These are phyloP conservation scores for Gryllus longicercus DNA, from an alignment of 2,888 invertebrate species.

Conservation along the genomic window DNA sequence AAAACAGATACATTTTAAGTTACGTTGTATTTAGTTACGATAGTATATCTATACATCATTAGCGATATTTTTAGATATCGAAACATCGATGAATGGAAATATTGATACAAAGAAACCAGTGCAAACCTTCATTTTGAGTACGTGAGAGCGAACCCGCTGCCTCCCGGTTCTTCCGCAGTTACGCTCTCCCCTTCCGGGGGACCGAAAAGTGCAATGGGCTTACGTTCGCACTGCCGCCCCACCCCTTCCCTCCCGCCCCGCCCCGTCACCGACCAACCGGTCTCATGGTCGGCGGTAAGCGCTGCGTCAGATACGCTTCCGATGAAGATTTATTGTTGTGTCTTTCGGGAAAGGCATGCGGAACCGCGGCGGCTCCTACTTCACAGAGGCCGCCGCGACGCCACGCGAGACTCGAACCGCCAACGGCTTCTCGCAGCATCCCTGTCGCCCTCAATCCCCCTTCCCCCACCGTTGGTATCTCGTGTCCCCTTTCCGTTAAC, in stretches of 20 bases:
- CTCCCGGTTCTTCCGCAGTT: too few species aligned
- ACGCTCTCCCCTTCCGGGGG: too few species aligned
- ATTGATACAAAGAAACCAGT: too few species aligned
- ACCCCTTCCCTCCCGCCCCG: not conserved
- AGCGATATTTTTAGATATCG: too few species aligned
- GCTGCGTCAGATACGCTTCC: not conserved
- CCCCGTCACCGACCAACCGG: not conserved
- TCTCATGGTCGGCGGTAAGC: not conserved
- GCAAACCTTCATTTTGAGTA: too few species aligned
- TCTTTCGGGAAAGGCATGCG: not conserved
- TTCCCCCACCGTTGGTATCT: not conserved
- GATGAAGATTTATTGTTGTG: slow-evolving; percentile 17
- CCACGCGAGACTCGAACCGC: not conserved
- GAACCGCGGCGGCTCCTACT: not conserved
- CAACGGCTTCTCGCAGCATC: not conserved
- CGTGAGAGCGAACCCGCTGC: too few species aligned
- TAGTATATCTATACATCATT: too few species aligned
- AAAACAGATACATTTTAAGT: too few species aligned
- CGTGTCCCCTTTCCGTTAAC: not conserved
- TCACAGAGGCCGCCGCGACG: not conserved
- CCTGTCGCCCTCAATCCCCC: not conserved
- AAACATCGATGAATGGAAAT: too few species aligned
- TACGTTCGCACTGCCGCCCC: too few species aligned
- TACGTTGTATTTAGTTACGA: too few species aligned
- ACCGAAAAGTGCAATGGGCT: too few species aligned